Evolutionary conservation across 2,113 vertebrate species (phyloP).

Genomic region (Poeciliopsis turrubarensis): DNA sequence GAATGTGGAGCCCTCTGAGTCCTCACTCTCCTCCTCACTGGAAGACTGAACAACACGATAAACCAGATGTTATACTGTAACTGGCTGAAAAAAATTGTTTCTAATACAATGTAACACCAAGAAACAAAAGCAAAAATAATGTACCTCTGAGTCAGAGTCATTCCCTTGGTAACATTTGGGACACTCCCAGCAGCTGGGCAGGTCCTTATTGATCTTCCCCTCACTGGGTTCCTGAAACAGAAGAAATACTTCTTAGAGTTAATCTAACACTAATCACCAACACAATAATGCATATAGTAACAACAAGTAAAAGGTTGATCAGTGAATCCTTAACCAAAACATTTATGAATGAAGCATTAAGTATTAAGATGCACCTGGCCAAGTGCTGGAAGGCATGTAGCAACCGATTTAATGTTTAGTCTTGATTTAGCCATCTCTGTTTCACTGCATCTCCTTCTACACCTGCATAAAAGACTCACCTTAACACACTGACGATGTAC

Average conservation of each 20-base stretch:
- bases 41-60: constrained; percentile 66
- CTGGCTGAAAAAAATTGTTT: not conserved
- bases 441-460: no score
- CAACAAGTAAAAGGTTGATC: no score
- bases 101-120: not conserved
- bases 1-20: constrained; percentile 61
- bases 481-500: constrained; percentile 93
- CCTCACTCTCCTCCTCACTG: constrained; percentile 72
- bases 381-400: no score
- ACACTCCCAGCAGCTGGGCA: constrained; percentile 98
- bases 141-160: constrained; percentile 79
- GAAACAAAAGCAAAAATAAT: not conserved
- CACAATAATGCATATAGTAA: no score
- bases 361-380: no score
- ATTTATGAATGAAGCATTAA: no score
- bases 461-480: constrained; percentile 68
- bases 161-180: constrained; percentile 92
- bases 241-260: not conserved
- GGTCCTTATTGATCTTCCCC: constrained; percentile 91
- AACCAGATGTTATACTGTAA: no score
- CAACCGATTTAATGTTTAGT: no score
- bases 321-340: no score
- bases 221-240: constrained; percentile 88
- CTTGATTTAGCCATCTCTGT: no score
- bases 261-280: no score